Conservation (phyloP, 2,797 vertebrate genomes). For the Halcyon smyrnensis region DNA sequence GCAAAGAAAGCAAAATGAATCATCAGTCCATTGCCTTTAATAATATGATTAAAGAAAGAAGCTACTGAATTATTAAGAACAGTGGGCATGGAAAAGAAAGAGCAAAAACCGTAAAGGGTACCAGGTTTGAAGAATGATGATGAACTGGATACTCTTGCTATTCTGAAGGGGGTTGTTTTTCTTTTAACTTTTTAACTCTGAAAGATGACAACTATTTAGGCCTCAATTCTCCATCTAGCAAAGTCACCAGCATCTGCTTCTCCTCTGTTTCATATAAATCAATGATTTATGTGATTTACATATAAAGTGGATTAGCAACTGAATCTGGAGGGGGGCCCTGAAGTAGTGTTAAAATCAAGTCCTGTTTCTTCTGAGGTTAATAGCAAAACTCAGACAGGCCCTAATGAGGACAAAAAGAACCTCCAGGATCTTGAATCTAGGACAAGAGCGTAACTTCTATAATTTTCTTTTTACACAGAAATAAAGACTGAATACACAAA, state of each 20-base stretch:
- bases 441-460: not conserved
- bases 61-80: constrained; percentile 63
- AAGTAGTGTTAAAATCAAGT: constrained; percentile 36
- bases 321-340: not conserved
- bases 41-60: constrained; percentile 68
- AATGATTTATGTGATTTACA: constrained; percentile 21
- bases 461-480: not conserved
- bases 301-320: constrained; percentile 22
- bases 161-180: not conserved
- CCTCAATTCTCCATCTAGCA: not conserved
- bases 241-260: not conserved
- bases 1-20: constrained; percentile 66
- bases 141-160: not conserved
- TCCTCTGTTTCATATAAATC: not conserved
- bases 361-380: not conserved
- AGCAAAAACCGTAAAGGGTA: constrained; percentile 8
- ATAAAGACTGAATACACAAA: not conserved
- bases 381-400: not conserved
- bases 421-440: not conserved
- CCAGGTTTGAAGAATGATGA: constrained; percentile 11
- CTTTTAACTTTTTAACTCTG: not conserved
- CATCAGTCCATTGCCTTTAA: constrained; percentile 59
- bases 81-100: constrained; percentile 13
- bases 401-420: constrained; percentile 2
- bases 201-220: not conserved